Evolutionary conservation across 35 echinoderm and acorn worm genomes (phyloP).

Genomic region (Hemicentrotus pulcherrimus): DNA sequence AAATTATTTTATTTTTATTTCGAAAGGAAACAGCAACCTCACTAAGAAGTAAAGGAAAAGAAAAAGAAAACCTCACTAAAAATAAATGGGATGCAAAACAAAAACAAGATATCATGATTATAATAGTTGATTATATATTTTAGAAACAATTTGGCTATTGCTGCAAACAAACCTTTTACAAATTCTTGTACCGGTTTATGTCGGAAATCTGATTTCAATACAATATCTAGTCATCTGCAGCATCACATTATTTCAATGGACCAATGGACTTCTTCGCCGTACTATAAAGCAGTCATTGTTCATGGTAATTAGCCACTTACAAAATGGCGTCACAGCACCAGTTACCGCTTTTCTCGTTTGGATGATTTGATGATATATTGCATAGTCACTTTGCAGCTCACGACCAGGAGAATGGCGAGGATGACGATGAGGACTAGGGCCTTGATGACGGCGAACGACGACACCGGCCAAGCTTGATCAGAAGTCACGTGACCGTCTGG

Average conservation of each 20-base stretch:
- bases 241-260: neutral
- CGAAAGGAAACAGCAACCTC: too few species aligned
- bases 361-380: conserved; percentile 48
- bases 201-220: too few species aligned
- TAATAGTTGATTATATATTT: too few species aligned
- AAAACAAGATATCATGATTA: too few species aligned
- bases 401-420: conserved; percentile 58
- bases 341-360: conserved; percentile 35
- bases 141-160: too few species aligned
- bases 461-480: conserved; percentile 54
- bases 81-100: too few species aligned
- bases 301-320: neutral
- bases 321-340: neutral
- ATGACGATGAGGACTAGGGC: conserved; percentile 59
- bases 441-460: conserved; percentile 65
- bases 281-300: neutral
- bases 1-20: too few species aligned
- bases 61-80: too few species aligned
- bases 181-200: too few species aligned
- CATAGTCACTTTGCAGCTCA: conserved; percentile 62
- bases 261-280: neutral
- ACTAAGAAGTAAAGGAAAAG: too few species aligned
- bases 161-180: too few species aligned
- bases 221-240: neutral
- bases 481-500: conserved; percentile 40